A percentile compares a stretch with the other conserved stretches of the same genome.
Evolutionary conservation across 2,113 vertebrate genomes (phyloP).

Genomic region (Petromus typicus): DNA sequence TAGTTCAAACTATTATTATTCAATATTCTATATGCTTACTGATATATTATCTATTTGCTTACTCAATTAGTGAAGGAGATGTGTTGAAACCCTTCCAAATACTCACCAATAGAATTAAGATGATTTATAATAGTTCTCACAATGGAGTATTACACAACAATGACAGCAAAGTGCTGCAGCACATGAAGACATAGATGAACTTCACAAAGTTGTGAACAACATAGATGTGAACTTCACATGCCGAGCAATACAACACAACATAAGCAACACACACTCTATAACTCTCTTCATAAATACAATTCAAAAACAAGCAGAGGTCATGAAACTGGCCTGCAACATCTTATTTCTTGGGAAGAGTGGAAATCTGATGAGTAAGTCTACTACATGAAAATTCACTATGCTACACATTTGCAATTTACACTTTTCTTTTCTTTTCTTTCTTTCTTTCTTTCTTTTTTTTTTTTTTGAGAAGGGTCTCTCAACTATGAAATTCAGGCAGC

Average conservation of each 20-base stretch:
- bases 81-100: not conserved
- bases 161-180: not conserved
- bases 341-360: not conserved
- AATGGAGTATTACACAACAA: not conserved
- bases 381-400: not conserved
- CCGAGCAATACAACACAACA: not conserved
- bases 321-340: not conserved
- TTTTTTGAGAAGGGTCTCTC: too few species aligned
- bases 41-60: not conserved
- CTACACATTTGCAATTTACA: not conserved
- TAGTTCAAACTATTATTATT: not conserved
- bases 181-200: not conserved
- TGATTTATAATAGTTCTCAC: not conserved
- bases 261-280: not conserved
- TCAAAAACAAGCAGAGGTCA: not conserved
- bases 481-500: too few species aligned
- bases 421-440: too few species aligned
- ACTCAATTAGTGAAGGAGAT: slow-evolving; percentile 9
- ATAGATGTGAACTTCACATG: too few species aligned
- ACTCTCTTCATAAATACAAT: not conserved
- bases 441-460: too few species aligned
- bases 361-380: not conserved
- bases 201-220: too few species aligned
- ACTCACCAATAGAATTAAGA: not conserved
- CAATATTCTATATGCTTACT: not conserved